Percentiles rank a stretch among this genome's conserved stretches.
Evolutionary conservation across 2,113 vertebrate genomes (phyloP).

Genomic region (Ochotona curzoniae): DNA sequence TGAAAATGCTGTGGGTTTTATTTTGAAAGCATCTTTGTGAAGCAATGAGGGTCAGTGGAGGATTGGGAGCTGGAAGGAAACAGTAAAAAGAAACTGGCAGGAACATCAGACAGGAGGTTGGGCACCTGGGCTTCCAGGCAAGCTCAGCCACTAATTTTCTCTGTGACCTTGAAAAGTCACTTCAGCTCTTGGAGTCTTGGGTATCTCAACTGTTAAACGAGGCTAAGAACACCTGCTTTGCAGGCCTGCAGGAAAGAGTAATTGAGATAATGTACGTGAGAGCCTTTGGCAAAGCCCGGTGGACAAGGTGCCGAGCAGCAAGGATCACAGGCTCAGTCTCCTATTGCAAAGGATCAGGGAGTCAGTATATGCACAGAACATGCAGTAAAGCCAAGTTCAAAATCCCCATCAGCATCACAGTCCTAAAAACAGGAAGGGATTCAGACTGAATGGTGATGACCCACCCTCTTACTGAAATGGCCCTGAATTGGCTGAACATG

Average conservation of each 20-base stretch:
- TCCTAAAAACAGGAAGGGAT: background rate
- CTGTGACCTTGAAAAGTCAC: conserved; percentile 57
- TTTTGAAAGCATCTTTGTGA: conserved; percentile 4
- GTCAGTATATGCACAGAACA: background rate
- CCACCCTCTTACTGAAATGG: background rate
- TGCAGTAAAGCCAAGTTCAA: background rate
- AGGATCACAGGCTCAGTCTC: background rate
- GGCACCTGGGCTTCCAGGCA: background rate
- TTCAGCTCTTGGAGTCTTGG: conserved; percentile 26
- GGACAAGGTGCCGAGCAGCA: fast-evolving
- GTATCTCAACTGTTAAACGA: conserved; percentile 53
- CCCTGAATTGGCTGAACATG: background rate
- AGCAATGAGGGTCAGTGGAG: background rate
- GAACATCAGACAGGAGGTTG: background rate
- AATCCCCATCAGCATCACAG: background rate
- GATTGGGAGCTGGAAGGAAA: background rate
- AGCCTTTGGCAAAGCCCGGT: background rate
- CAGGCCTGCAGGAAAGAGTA: conserved; percentile 2
- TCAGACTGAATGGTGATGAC: background rate
- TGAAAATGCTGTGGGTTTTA: background rate
- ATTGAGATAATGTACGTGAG: background rate
- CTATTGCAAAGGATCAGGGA: background rate
- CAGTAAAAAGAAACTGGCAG: background rate
- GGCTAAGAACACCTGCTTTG: conserved; percentile 3
- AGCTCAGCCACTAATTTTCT: conserved; percentile 25